Conservation (phyloP, 2,113 vertebrate species). For the Lepisosteus oculatus region DNA sequence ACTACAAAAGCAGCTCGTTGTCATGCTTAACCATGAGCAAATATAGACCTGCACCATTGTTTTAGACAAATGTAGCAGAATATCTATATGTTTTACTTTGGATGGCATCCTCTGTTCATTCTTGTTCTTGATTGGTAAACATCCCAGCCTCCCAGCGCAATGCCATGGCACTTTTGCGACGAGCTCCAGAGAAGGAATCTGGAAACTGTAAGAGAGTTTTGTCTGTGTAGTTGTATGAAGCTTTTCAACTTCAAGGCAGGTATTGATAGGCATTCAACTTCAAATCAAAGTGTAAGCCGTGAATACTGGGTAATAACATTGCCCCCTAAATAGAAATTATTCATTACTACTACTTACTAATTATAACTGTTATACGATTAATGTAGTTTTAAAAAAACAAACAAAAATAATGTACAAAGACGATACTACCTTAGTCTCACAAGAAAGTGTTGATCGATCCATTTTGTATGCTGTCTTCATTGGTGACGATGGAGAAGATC, state of each 20-base stretch:
- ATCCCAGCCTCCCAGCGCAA: constrained; percentile 67
- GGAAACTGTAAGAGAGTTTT: constrained; percentile 56
- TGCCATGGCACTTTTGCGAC: constrained; percentile 70
- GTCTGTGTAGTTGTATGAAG: too few species aligned
- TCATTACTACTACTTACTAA: too few species aligned
- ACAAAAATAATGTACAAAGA: too few species aligned
- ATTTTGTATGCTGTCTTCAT: constrained; percentile 68
- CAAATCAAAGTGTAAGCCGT: too few species aligned
- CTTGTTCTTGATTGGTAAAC: constrained; percentile 57
- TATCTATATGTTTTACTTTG: constrained; percentile 22
- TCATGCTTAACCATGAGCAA: constrained; percentile 45
- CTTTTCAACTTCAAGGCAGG: too few species aligned
- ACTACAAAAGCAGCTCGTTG: constrained; percentile 55
- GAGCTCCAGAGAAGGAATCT: constrained; percentile 49
- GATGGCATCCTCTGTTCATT: constrained; percentile 6
- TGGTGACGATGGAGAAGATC: constrained; percentile 69
- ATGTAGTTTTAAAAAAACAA: too few species aligned
- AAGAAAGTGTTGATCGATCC: constrained; percentile 65
- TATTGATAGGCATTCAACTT: too few species aligned
- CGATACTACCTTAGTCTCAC: constrained; percentile 58
- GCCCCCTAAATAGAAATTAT: too few species aligned
- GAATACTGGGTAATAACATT: too few species aligned
- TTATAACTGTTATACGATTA: too few species aligned
- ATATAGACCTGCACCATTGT: constrained; percentile 37
- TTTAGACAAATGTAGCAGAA: constrained; percentile 30